Base-by-base conservation (phyloP, 2,888 invertebrate genomes). In the Scelioninae gen. 2 region DNA sequence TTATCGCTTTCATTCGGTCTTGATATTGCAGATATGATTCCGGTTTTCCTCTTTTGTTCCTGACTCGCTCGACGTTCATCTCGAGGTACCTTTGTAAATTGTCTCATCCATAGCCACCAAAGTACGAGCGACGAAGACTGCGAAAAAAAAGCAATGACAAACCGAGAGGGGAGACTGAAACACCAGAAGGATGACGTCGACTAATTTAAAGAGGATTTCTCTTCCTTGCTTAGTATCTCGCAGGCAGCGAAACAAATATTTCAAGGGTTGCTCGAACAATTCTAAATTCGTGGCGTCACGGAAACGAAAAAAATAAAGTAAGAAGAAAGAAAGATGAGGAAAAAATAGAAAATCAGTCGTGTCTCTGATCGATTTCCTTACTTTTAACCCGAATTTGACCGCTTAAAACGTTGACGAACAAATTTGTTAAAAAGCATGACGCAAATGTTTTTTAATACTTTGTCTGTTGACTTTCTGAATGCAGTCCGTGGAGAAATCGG, bases 131-230 rank as follows among this genome's bases (percentile, higher is more conserved):
- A 55, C 41, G 15, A 22, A 18, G 31, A 57, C n/a, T 28, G 39
- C 15, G 22, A 37, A 22, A 52, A 35, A 52, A 25, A 53, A 31
- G 25, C 7, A 28, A 19, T 37, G 48, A 16, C 15, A 45, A 19
- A 58, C n/a, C 13, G 19, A 10, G 22, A 45, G 35, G 46, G 35
- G 35, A 10, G 13, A 58, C 43, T 15, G 58, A 58, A 61, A 48
- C 60, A 39, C 18, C 19, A 61, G 48, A 48, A 61, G 39, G 48
- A 61, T 61, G 60, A 61, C 60, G 48, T 61, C 48, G 48, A 61
- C 60, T 61, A 61, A 61, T 61, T 61, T 61, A 48, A 48, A 61
- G 60, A 61, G 60, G 60, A 48, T 61, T 61, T 48, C 48, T 61
- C 48, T 37, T 28, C 48, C 45, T 45, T 15, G 43, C 25, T 43